phyloP scores from a whole-genome alignment of 2,113 vertebrate species.

The Melanocharis versteri region DNA sequence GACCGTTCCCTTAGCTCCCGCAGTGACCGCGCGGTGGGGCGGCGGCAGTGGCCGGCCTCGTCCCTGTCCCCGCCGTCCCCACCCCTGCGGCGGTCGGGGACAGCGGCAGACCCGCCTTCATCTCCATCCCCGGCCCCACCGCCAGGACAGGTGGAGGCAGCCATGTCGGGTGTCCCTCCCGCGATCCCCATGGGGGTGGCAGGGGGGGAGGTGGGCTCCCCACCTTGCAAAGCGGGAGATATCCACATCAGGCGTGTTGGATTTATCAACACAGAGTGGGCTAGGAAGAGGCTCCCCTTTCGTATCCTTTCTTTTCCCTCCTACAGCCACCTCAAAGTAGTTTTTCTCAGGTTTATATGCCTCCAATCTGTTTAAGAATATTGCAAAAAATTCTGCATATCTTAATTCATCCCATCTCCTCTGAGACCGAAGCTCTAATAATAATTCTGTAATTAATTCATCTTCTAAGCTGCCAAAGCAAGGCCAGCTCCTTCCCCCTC shows the following conservation, averaged over 20 bases:
- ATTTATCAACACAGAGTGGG: background rate
- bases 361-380: background rate
- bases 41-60: background rate
- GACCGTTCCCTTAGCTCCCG: no score
- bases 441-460: background rate
- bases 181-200: background rate
- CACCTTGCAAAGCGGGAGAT: background rate
- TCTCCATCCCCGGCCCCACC: background rate
- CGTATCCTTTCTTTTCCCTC: background rate
- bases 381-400: background rate
- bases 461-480: background rate
- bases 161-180: background rate
- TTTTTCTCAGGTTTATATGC: background rate
- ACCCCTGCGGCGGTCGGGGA: no score
- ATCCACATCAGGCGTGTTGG: background rate
- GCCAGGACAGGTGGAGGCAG: background rate
- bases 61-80: background rate
- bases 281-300: background rate
- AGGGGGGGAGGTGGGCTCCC: background rate
- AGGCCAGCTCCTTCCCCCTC: background rate
- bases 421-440: background rate
- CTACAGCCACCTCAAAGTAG: background rate
- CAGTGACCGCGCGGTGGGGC: fast-evolving
- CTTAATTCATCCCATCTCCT: background rate
- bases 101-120: no score